phyloP scores from a whole-genome alignment of 2,888 invertebrate species.

The Pycnomerus fuliginosus region DNA sequence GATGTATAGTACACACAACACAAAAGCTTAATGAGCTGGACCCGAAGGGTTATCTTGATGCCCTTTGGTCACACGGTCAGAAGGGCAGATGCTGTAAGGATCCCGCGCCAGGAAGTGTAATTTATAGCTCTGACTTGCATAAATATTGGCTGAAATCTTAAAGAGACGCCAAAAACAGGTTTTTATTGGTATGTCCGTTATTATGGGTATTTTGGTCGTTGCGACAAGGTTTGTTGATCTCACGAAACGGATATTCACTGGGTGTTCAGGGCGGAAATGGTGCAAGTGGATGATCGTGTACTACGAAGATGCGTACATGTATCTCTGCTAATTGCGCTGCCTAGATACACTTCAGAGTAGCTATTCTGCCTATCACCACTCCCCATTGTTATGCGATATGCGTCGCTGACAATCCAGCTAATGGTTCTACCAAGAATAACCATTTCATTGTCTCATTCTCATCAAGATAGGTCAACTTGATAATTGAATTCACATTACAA shows the following conservation, averaged over 20 bases:
- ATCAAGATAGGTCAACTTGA: too few species aligned
- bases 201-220: too few species aligned
- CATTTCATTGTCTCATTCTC: constrained; percentile 23
- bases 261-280: constrained; percentile 23
- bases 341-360: constrained; percentile 19
- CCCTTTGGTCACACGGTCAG: constrained; percentile 44
- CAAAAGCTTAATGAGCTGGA: constrained; percentile 24
- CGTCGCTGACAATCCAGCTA: constrained; percentile 26
- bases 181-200: constrained; percentile 34
- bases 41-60: constrained; percentile 33
- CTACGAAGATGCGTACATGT: constrained; percentile 20
- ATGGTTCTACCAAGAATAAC: constrained; percentile 21
- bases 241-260: constrained; percentile 25
- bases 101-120: constrained; percentile 30
- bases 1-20: too few species aligned
- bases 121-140: constrained; percentile 38
- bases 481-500: too few species aligned
- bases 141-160: constrained; percentile 31
- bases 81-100: constrained; percentile 40
- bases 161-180: constrained; percentile 39
- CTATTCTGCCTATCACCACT: constrained; percentile 20
- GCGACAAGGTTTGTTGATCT: too few species aligned
- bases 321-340: constrained; percentile 22
- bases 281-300: constrained; percentile 26
- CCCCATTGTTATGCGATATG: constrained; percentile 27